Conservation (phyloP, 2,888 invertebrate species). For the Elgonia sp. region DNA sequence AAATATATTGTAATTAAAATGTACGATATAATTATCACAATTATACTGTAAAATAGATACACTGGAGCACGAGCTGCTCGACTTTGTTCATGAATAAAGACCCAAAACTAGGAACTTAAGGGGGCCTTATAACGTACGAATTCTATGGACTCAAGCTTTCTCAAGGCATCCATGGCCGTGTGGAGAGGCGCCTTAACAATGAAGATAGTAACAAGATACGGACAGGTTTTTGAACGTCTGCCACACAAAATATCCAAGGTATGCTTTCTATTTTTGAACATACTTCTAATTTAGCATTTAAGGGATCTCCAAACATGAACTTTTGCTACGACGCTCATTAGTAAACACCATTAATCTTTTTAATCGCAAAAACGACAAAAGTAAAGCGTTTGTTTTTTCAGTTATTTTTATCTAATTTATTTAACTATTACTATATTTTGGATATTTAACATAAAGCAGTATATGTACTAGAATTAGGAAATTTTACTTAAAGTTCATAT, state of each 20-base stretch:
- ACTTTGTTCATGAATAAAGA: slow-evolving; percentile 59
- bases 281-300: background rate
- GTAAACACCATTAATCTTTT: no score
- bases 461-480: no score
- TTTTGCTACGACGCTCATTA: no score
- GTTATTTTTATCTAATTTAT: no score
- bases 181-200: slow-evolving; percentile 64
- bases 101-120: slow-evolving; percentile 66
- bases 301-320: no score
- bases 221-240: slow-evolving; percentile 8
- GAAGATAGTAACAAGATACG: slow-evolving; percentile 69
- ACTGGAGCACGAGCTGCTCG: slow-evolving; percentile 33
- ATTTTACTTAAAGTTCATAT: no score
- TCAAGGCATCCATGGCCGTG: slow-evolving; percentile 49
- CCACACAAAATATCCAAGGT: slow-evolving; percentile 44
- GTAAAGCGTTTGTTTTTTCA: no score
- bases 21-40: slow-evolving; percentile 29
- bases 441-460: no score
- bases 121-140: slow-evolving; percentile 74
- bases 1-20: slow-evolving; percentile 19
- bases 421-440: no score
- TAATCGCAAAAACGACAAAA: no score
- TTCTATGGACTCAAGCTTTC: slow-evolving; percentile 64
- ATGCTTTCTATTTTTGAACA: background rate
- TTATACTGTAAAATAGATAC: slow-evolving; percentile 28